phyloP scores from a whole-genome alignment of 2,888 invertebrate species.

The Sipunculus nudus region DNA sequence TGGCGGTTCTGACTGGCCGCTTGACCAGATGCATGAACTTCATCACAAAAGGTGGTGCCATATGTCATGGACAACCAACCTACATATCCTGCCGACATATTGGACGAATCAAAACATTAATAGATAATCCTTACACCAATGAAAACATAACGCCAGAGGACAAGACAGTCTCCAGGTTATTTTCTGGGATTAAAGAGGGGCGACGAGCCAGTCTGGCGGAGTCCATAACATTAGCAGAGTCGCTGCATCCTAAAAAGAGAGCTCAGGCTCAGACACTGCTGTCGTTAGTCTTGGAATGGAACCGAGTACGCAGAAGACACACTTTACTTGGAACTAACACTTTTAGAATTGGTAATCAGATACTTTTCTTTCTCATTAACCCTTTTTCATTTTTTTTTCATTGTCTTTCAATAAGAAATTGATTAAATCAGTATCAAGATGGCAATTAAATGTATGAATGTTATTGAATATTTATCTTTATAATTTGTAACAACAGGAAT shows the following conservation, averaged over 20 bases:
- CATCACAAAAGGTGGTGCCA: no score
- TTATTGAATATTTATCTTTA: no score
- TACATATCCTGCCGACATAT: no score
- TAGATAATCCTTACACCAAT: background rate
- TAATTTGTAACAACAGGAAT: no score
- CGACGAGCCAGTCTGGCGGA: conserved; percentile 66
- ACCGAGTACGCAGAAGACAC: conserved; percentile 39
- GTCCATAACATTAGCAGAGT: conserved; percentile 69
- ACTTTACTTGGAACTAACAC: conserved; percentile 30
- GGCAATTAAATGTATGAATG: no score
- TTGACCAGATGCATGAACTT: no score
- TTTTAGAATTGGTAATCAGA: conserved; percentile 63
- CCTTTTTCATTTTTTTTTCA: background rate
- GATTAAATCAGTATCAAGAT: no score
- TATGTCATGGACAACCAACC: no score
- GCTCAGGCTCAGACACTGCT: conserved; percentile 65
- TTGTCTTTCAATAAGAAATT: background rate
- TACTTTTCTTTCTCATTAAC: background rate
- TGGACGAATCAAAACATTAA: background rate
- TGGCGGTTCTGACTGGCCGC: no score
- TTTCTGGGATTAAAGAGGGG: conserved; percentile 49
- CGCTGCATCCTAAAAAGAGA: conserved; percentile 65
- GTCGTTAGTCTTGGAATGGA: conserved; percentile 53
- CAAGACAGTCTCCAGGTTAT: conserved; percentile 42
- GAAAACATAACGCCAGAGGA: conserved; percentile 25